Conservation (phyloP, 1,140 invertebrate species). For the Dysdera silvatica region DNA sequence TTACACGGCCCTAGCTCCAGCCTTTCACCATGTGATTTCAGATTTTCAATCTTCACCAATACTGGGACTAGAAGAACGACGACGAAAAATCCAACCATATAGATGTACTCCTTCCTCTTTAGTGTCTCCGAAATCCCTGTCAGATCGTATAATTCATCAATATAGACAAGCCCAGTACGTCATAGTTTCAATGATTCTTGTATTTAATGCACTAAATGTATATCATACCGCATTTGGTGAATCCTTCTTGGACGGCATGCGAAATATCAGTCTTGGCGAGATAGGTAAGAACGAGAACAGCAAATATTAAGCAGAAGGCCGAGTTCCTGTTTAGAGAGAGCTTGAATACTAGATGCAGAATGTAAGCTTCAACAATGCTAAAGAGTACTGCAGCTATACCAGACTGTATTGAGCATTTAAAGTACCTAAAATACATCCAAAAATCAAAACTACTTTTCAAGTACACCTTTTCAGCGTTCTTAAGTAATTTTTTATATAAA, state of each 20-base stretch:
- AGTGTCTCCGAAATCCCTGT: too few relatives aligned
- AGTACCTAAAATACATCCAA: not conserved
- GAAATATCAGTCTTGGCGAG: constrained; percentile 8
- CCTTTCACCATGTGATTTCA: constrained; percentile 7
- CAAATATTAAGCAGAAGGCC: not conserved
- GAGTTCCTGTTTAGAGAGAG: not conserved
- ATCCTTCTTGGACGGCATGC: too few relatives aligned
- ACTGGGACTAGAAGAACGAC: constrained; percentile 1
- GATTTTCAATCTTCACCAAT: constrained; percentile 6
- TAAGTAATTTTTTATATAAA: not conserved
- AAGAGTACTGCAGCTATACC: constrained; percentile 1
- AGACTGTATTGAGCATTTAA: not conserved
- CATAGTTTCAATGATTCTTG: too few relatives aligned
- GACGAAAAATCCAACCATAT: too few relatives aligned
- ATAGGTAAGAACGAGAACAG: not conserved
- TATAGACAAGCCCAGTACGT: too few relatives aligned
- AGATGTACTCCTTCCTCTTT: too few relatives aligned
- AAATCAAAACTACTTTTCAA: not conserved
- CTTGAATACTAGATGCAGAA: constrained; percentile 5
- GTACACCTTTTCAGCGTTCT: not conserved
- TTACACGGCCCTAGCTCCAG: constrained; percentile 15
- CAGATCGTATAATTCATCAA: too few relatives aligned
- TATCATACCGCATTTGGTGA: too few relatives aligned
- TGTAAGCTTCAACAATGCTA: constrained; percentile 5
- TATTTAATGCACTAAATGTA: too few relatives aligned